Base-by-base conservation (phyloP, 2,797 vertebrate genomes). In the Gadopsis marmoratus region DNA sequence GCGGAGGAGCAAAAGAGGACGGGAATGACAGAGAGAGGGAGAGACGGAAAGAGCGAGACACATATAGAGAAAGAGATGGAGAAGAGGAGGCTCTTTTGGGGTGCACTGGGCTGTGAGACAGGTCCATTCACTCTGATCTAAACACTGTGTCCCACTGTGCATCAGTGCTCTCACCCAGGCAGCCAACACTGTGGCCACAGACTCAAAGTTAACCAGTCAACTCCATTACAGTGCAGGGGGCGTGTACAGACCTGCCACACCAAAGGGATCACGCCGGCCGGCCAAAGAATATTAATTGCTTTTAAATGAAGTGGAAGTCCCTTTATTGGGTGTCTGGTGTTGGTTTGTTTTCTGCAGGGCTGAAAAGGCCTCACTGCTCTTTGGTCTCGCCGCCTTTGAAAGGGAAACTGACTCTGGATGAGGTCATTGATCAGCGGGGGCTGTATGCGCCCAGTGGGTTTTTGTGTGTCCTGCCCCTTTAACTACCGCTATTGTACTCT, bases 291-390 rank as follows among this genome's bases (percentile, higher is more conserved):
- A 96, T 96, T 95, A 96, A 96, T 96, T 95, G 95, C 91, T 94
- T 96, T 96, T 95, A 96, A 96, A 96, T 96, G 95, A 94, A 96
- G 93, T 96, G 95, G 94, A 95, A 95, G 94, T 95, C 94, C 94
- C 94, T 96, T 96, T 95, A 95, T 95, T 96, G 94, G 94, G 88
- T 93, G 95, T 96, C 95, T 96, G 95, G 95, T 96, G 95, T 95
- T 95, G 94, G 95, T 95, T 95, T 96, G 95, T 96, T 95, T 95
- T 95, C 93, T 91, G 91, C 77, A 21, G 61, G 53, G 81, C 88
- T 95, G 91, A 95, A 95, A 94, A 92, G 94, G 86, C 84, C 89
- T 84, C 89, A 23, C 78, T 86, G 89, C 90, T 94, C 94, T 96
- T 96, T 96, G 95, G 95, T 95, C 91, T 95, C 47, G 26, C 95